Base-by-base conservation (phyloP, 2,113 vertebrate genomes). In the Callorhinus ursinus region DNA sequence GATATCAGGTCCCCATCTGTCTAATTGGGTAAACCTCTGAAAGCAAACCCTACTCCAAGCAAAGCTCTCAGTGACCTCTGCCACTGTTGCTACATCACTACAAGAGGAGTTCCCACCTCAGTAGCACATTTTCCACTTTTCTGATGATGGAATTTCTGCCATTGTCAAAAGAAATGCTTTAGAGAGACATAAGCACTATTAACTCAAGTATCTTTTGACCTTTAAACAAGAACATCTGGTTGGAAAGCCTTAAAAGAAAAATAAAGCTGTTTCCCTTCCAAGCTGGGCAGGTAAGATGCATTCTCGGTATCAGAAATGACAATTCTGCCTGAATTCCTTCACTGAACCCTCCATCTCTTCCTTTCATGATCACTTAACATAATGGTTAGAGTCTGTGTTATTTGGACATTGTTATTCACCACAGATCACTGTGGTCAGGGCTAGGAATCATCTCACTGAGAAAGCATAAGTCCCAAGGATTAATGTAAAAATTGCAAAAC, bases 201-300 rank as follows among this genome's bases (percentile, higher is more conserved):
- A 76, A 87, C 79, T 33, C 26, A 93, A 69, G 0, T 46, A 5
- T 33, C 33, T 74, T 88, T 82, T 93, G 55, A 22, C 36, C 31
- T 95, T 72, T 93, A 76, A 59, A 90, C 49, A 42, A 77, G 51
- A 53, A 87, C 81, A 84, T 88, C 9, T 87, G 46, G 65, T 77
- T 31, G 63, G n/a, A 88, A 76, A 77, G 36, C 6, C 24, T 88
- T 61, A 49, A 87, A 67, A 71, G 74, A 19, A 90, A 86, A 94
- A 59, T 46, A 95, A 71, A 81, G 15, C 61, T 11, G 3, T n/a
- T 91, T 84, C 22, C 26, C 1, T 88, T 76, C 46, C 15, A 67
- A 71, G 15, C 49, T 15, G 59, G 26, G 57, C 74, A 80, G 6
- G 33, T 15, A 65, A 65, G 42, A 22, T 36, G 7, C 5, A 28